These are phyloP conservation scores for Psilanteris sp. DNA, from an alignment of 1,140 invertebrate genomes.

Conservation along the genomic window DNA sequence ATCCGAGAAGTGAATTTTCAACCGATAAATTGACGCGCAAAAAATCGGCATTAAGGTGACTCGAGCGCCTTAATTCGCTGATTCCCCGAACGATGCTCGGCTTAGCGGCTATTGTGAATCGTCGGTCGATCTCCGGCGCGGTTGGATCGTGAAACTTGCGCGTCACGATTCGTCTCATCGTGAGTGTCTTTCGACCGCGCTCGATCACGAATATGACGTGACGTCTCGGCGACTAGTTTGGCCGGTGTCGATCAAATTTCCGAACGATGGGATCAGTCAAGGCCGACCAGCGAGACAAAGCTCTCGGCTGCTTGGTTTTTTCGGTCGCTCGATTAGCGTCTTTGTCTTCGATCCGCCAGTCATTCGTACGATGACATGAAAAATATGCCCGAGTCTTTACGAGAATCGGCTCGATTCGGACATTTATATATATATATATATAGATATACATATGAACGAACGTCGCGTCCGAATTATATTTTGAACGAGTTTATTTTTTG, in stretches of 20 bases:
- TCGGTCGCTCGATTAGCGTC: conserved; percentile 42
- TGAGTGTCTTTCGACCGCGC: conserved; percentile 49
- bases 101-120: conserved; percentile 46
- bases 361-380: conserved; percentile 40
- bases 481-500: too few relatives aligned
- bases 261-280: conserved; percentile 72
- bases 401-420: background rate
- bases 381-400: conserved; percentile 13
- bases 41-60: conserved; percentile 11
- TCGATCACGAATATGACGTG: conserved; percentile 62
- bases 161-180: conserved; percentile 57
- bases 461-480: background rate
- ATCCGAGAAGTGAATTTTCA: too few relatives aligned
- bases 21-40: background rate
- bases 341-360: conserved; percentile 53
- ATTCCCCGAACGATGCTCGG: conserved; percentile 22
- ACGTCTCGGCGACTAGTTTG: conserved; percentile 73
- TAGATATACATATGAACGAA: too few relatives aligned
- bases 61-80: conserved; percentile 8
- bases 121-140: conserved; percentile 23
- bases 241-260: conserved; percentile 79
- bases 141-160: conserved; percentile 44
- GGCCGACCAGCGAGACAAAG: conserved; percentile 73
- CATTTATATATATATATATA: too few relatives aligned
- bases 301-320: conserved; percentile 52